These are phyloP conservation scores for Aldrovandia affinis DNA, from an alignment of 2,797 vertebrate genomes.

Conservation along the genomic window DNA sequence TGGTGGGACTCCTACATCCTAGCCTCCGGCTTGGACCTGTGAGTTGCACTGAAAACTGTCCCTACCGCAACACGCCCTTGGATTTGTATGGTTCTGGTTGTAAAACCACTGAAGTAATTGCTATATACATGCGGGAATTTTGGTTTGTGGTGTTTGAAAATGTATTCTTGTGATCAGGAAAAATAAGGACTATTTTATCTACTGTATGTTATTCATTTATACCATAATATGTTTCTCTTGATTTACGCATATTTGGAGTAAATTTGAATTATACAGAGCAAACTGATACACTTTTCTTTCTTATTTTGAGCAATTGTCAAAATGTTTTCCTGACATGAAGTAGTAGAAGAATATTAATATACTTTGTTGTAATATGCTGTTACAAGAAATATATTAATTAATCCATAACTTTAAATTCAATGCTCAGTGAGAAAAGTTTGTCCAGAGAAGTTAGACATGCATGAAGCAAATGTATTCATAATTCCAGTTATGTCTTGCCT, in stretches of 20 bases:
- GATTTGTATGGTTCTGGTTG: slow-evolving; percentile 34
- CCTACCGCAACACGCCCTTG: slow-evolving; percentile 29
- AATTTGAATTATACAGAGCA: neutral
- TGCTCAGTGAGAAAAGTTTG: neutral
- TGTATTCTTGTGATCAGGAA: neutral
- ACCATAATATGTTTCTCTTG: neutral
- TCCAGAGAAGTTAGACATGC: neutral
- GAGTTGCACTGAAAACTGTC: slow-evolving; percentile 57
- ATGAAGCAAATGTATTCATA: neutral
- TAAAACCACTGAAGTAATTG: too few relatives aligned
- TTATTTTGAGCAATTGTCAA: too few relatives aligned
- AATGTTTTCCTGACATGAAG: too few relatives aligned
- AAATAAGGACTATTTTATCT: neutral
- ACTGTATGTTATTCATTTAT: neutral
- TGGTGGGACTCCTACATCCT: slow-evolving; percentile 99
- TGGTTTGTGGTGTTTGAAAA: neutral
- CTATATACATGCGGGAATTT: neutral
- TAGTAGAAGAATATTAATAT: too few relatives aligned
- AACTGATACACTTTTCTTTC: neutral
- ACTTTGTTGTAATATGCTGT: too few relatives aligned
- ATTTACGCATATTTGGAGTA: neutral
- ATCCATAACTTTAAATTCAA: too few relatives aligned
- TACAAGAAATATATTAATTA: too few relatives aligned
- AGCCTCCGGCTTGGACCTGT: slow-evolving; percentile 85
- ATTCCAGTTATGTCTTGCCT: neutral